Percentiles rank a stretch among this genome's conserved stretches.
Conservation (phyloP, 2,113 vertebrate genomes). For the Carassius carassius region DNA sequence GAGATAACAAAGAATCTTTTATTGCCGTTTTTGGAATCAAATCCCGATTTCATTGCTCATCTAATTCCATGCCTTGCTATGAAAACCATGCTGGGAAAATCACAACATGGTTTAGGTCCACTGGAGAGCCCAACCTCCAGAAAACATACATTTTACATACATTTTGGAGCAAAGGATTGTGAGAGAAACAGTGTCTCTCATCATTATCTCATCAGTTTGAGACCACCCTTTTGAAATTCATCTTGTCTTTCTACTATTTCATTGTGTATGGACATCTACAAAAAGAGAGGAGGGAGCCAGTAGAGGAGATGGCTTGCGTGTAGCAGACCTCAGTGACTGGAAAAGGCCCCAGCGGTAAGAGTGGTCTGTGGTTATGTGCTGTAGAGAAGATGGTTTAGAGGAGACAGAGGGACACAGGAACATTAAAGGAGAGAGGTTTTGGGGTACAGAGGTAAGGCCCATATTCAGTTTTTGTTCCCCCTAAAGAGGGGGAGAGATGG, state of each 20-base stretch:
- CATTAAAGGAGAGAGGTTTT: neutral
- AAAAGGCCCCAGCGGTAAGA: conserved; percentile 12
- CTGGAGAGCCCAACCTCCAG: conserved; percentile 78
- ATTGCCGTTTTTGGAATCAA: conserved; percentile 3
- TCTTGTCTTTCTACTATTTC: neutral
- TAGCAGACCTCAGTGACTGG: conserved; percentile 25
- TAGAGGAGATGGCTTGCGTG: conserved; percentile 6
- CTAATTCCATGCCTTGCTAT: conserved; percentile 1
- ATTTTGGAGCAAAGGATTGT: neutral
- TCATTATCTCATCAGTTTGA: neutral
- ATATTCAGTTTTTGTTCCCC: conserved; percentile 36
- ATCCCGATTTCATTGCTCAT: conserved; percentile 37
- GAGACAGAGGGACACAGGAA: neutral
- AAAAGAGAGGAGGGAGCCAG: neutral
- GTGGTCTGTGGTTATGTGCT: conserved; percentile 18
- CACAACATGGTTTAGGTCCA: conserved; percentile 28
- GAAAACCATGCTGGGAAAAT: conserved; percentile 20
- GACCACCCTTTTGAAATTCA: neutral
- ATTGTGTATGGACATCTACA: neutral
- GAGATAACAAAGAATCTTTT: neutral
- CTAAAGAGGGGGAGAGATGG: neutral
- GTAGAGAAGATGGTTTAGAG: neutral
- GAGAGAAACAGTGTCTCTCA: no score
- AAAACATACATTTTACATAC: conserved; percentile 52
- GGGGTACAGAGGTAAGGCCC: conserved; percentile 33